These are phyloP conservation scores for Zosterops japonicus DNA, from an alignment of 2,113 vertebrate species.

Conservation along the genomic window DNA sequence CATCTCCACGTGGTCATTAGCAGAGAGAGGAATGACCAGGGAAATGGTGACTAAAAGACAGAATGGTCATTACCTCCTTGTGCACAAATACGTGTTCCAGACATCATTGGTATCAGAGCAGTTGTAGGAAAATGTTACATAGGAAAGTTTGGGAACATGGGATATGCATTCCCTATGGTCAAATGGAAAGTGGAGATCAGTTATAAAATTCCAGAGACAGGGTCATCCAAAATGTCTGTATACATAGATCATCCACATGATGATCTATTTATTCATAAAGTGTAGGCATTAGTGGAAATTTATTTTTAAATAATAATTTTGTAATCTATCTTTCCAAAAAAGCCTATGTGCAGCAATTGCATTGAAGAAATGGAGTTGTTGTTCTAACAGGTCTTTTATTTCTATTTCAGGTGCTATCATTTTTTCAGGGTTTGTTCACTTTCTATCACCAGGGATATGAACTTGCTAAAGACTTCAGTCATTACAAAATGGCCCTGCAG, in stretches of 20 bases:
- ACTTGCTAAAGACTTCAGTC: slow-evolving; percentile 95
- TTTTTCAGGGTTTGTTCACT: slow-evolving; percentile 97
- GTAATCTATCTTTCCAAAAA: background rate
- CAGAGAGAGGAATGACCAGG: background rate
- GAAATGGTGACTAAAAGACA: background rate
- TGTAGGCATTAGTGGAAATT: background rate
- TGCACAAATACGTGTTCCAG: background rate
- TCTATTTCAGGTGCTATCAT: slow-evolving; percentile 89
- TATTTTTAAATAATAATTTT: background rate
- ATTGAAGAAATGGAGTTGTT: background rate
- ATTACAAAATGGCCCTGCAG: slow-evolving; percentile 93
- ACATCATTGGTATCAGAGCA: background rate
- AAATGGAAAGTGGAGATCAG: background rate
- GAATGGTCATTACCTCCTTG: background rate
- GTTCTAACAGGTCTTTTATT: background rate
- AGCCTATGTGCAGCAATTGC: background rate
- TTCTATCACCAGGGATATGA: slow-evolving; percentile 99
- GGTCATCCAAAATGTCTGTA: background rate
- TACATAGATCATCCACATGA: background rate
- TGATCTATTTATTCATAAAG: no score
- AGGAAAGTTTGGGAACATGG: background rate
- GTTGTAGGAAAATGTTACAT: background rate
- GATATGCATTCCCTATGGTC: background rate
- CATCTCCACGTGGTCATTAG: background rate
- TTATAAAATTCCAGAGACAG: background rate